These are phyloP conservation scores for Henricia sp. DNA, from an alignment of 53 echinoderm and acorn worm genomes.

Conservation along the genomic window DNA sequence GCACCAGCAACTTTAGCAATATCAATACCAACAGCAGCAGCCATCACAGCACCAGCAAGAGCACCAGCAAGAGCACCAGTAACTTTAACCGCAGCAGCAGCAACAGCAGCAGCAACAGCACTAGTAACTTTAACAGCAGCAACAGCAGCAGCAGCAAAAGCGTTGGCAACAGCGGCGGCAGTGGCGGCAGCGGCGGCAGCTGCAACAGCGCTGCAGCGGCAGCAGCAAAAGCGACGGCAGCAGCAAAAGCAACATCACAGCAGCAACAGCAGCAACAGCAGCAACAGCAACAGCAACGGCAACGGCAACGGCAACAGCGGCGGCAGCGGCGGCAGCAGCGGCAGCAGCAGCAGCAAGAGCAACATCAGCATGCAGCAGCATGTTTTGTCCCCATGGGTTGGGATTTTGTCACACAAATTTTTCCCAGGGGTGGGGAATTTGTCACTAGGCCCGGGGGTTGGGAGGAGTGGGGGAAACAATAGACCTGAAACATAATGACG, in stretches of 20 bases:
- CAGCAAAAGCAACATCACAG: slow-evolving; percentile 61
- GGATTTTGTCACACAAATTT: too few relatives aligned
- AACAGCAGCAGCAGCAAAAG: slow-evolving; percentile 55
- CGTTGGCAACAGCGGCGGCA: slow-evolving; percentile 54
- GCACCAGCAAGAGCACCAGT: slow-evolving; percentile 54
- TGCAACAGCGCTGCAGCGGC: slow-evolving; percentile 40
- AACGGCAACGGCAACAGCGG: slow-evolving; percentile 60
- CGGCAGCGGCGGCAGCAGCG: slow-evolving; percentile 56
- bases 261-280: slow-evolving; percentile 58
- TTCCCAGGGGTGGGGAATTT: too few relatives aligned
- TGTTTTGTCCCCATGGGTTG: too few relatives aligned
- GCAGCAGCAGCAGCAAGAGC: slow-evolving; percentile 60
- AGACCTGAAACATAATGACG: too few relatives aligned
- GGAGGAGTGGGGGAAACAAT: too few relatives aligned
- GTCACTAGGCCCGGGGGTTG: too few relatives aligned
- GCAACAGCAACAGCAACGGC: slow-evolving; percentile 62
- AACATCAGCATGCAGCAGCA: slow-evolving; percentile 29
- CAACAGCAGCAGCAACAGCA: slow-evolving; percentile 58
- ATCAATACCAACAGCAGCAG: slow-evolving; percentile 53
- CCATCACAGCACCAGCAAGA: slow-evolving; percentile 37
- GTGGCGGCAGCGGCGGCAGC: slow-evolving; percentile 48
- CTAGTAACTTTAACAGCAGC: slow-evolving; percentile 51
- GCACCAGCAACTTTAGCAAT: too few relatives aligned
- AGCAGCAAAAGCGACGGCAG: slow-evolving; percentile 57
- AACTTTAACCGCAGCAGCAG: slow-evolving; percentile 54